Base-by-base conservation (phyloP, 23 tunicate genomes). In the Halocynthia roretzi region DNA sequence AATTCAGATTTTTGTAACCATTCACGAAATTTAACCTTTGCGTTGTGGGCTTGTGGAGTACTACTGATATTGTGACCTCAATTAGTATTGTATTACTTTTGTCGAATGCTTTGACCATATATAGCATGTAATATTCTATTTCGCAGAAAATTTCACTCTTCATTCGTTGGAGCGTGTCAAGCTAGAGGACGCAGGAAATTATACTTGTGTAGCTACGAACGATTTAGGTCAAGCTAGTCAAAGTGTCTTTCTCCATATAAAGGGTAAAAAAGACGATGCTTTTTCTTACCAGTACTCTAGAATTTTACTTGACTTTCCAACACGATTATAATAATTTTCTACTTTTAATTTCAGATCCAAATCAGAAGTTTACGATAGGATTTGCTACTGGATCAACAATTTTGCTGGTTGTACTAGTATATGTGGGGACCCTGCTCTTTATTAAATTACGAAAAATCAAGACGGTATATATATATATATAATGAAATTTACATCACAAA, bases 141-240 rank as follows among this genome's bases (percentile, higher is more conserved):
- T 65, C 5, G 19, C 70, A 65, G 70, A 65, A 65, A 65, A 65
- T 65, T 40, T 11, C 15, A 65, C 70, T 65, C 22, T 10, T 20
- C 31, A 65, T 48, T 65, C 70, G 31, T 15, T 65, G 19, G 22
- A 20, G 6, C 52, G 83, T n/a, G 88, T 71, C 5, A 78, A 72
- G 51, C 44, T 44, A 6, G 71, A 81, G 17, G 77, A 75, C 71
- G 58, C 70, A 10, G 92, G 92, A 19, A 71, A 68, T 18, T 86
- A 86, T 49, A 67, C 92, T 48, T 86, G 92, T 56, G 8, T 23
- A 7, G 92, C 85, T 6, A 56, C 75, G 20, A 86, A 86, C 82
- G 66, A 19, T 12, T 15, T 81, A 6, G 85, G 85, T 9, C 58
- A 58, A 49, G 71, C 57, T 23, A 17, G 5, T 6, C 23, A 71